A percentile compares a stretch with the other conserved stretches of the same genome.
Evolutionary conservation across 1,140 invertebrate genomes (phyloP).

Genomic region (Belonocnema kinseyi): DNA sequence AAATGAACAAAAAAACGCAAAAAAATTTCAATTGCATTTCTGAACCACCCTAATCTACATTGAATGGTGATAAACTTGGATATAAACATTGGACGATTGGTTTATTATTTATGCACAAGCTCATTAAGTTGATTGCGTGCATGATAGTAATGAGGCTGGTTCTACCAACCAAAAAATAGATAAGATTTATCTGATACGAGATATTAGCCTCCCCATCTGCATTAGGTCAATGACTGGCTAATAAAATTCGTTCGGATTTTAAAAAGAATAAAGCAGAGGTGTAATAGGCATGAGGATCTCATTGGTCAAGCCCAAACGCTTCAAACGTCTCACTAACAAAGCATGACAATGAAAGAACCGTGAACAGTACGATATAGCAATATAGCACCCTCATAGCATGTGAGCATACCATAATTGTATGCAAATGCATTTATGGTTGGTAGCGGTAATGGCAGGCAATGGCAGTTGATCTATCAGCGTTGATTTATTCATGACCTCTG

Average conservation of each 20-base stretch:
- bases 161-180: conserved; percentile 1
- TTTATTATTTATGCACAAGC: background rate
- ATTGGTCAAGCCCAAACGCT: background rate
- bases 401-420: conserved; percentile 11
- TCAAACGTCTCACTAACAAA: conserved; percentile 11
- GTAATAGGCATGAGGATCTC: too few relatives aligned
- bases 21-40: too few relatives aligned
- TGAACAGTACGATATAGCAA: background rate
- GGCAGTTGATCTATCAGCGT: background rate
- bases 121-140: conserved; percentile 18
- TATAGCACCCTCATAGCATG: background rate
- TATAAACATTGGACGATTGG: background rate
- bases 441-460: background rate
- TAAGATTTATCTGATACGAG: background rate
- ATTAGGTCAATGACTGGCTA: background rate
- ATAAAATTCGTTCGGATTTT: too few relatives aligned
- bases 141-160: background rate
- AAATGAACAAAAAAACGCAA: too few relatives aligned
- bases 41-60: too few relatives aligned
- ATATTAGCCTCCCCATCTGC: background rate
- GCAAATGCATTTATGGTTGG: background rate
- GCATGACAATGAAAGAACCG: conserved; percentile 7
- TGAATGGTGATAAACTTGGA: background rate
- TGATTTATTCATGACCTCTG: conserved; percentile 30
- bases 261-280: too few relatives aligned